These are phyloP conservation scores for Amazona finschi DNA, from an alignment of 2,797 vertebrate species.

Conservation along the genomic window DNA sequence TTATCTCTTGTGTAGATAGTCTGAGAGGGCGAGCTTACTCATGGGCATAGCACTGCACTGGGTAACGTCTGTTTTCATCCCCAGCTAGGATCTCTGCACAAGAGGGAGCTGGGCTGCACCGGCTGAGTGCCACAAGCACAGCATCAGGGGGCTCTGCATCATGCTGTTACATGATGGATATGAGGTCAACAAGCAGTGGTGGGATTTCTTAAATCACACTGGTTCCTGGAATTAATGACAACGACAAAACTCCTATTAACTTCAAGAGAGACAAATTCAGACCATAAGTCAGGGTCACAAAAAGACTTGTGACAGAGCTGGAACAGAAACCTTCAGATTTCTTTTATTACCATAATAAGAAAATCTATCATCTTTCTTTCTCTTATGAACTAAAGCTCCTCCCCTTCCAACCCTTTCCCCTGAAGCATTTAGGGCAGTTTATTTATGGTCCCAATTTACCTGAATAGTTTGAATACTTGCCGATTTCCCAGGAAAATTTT, in stretches of 20 bases:
- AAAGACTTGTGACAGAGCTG: not conserved
- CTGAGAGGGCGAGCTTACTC: not conserved
- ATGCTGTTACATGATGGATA: not conserved
- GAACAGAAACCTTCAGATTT: not conserved
- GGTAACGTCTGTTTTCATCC: not conserved
- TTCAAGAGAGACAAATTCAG: not conserved
- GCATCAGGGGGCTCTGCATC: not conserved
- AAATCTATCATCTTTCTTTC: not conserved
- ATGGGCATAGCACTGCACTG: not conserved
- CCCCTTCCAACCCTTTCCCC: not conserved
- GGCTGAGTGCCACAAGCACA: not conserved
- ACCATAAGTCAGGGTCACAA: not conserved
- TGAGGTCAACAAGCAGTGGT: not conserved
- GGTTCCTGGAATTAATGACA: not conserved
- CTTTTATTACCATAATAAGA: not conserved
- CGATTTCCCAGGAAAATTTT: constrained; percentile 65
- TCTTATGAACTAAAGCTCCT: not conserved
- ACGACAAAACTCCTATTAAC: not conserved
- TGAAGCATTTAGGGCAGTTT: constrained; percentile 26
- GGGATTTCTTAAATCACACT: not conserved
- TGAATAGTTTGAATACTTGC: constrained; percentile 54
- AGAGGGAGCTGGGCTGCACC: not conserved
- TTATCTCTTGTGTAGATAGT: not conserved
- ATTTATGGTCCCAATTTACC: constrained; percentile 5
- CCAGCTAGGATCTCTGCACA: not conserved